Percentiles rank a stretch among this genome's conserved stretches.
Conservation (phyloP, 2,888 invertebrate genomes). For the Gryllus longicercus region DNA sequence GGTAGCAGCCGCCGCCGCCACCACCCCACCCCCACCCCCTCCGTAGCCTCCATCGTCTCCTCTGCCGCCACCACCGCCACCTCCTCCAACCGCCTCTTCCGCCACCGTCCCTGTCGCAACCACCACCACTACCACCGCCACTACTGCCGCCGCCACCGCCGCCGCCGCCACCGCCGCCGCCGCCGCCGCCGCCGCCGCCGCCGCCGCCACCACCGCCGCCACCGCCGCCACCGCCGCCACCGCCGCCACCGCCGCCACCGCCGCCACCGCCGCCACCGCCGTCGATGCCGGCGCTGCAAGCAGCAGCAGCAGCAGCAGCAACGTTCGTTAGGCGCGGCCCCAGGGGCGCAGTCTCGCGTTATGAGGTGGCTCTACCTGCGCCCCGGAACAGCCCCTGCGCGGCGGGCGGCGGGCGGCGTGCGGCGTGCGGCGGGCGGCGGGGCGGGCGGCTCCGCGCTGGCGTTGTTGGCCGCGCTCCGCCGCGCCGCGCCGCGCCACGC, state of each 20-base stretch:
- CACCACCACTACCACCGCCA: no score
- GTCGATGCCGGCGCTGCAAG: neutral
- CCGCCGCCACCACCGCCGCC: no score
- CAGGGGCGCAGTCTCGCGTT: neutral
- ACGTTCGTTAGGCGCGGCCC: neutral
- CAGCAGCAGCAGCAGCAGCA: neutral
- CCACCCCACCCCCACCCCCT: neutral
- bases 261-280: neutral
- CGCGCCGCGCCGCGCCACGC: neutral
- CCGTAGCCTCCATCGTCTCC: neutral
- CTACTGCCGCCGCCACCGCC: no score
- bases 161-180: no score
- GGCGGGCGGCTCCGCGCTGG: no score
- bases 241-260: neutral
- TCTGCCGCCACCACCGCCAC: neutral
- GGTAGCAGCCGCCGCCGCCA: neutral
- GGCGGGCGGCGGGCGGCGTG: no score
- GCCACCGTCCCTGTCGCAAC: neutral
- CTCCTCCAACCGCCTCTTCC: no score
- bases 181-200: no score
- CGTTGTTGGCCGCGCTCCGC: no score
- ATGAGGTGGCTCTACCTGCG: conserved; percentile 8
- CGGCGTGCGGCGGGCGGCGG: no score
- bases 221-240: no score
- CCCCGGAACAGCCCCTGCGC: neutral